Base-by-base conservation (phyloP, 2,888 invertebrate species). In the Epirrita christyi region DNA sequence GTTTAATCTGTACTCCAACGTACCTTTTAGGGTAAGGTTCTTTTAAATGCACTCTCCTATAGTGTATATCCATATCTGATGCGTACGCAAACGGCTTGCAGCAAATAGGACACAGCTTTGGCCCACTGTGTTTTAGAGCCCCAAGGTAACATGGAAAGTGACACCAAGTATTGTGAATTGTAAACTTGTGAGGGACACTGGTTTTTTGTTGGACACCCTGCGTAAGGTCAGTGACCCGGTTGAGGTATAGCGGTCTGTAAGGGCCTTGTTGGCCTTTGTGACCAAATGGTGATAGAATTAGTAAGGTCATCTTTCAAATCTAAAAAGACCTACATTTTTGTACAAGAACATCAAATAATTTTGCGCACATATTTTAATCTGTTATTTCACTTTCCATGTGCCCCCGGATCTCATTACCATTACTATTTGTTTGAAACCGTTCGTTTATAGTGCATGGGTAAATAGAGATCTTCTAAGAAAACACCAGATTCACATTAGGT, bases 21-120 rank as follows among this genome's bases (percentile, higher is more conserved):
- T 55, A 59, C 59, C 59, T 59, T 59, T 59, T 59, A 43, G 59
- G 55, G 43, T 59, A 59, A 41, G 59, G 59, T 43, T 59, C 55
- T 46, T 55, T 59, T n/a, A 59, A 48, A 59, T 59, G 59, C 43
- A 55, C 59, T 38, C 59, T 51, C 14, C 55, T 59, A 48, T 55
- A 51, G 34, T 59, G 59, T 13, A 50, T 15, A 32, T 59, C 59
- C 59, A 59, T 43, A 11, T 59, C 53, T 8, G 59, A 54, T 10
- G 50, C 38, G 13, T 49, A 59, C 6, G 59, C 49, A 42, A 59
- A 59, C n/a, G 59, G 59, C 42, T 59, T 59, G 47, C 32, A 46
- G 46, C 59, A 59, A 28, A 59, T 46, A n/a, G 59, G 54, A 29
- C 59, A 59, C 27, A 54, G 54, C 42, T 50, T 59, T 29, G 59